Conservation (phyloP, 2,797 vertebrate species). For the Synaphobranchus kaupii region DNA sequence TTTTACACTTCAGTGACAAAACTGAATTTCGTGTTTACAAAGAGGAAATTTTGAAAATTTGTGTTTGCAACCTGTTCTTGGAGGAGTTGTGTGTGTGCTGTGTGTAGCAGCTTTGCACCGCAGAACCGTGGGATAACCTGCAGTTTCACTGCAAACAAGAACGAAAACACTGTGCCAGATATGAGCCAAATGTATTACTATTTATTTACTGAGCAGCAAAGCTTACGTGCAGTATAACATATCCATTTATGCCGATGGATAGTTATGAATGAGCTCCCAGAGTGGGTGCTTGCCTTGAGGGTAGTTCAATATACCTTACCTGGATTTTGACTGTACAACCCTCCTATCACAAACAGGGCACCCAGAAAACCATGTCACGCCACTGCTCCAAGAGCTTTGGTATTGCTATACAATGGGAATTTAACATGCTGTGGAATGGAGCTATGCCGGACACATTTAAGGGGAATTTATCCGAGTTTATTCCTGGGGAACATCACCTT, state of each 20-base stretch:
- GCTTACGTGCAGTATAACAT: neutral
- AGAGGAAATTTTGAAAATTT: neutral
- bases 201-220: neutral
- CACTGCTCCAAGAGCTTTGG: neutral
- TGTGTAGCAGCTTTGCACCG: neutral
- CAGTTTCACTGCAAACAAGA: neutral
- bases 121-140: neutral
- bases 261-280: neutral
- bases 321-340: slow-evolving; percentile 39
- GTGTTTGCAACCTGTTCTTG: neutral
- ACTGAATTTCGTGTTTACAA: slow-evolving; percentile 4
- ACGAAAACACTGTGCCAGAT: neutral
- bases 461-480: slow-evolving; percentile 52
- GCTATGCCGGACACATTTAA: slow-evolving; percentile 10
- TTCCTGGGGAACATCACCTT: slow-evolving; percentile 50
- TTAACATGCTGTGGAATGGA: too few relatives aligned
- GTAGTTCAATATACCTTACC: slow-evolving; percentile 31
- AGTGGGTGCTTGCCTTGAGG: slow-evolving; percentile 30
- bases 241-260: neutral
- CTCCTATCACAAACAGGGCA: slow-evolving; percentile 46
- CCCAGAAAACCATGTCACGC: slow-evolving; percentile 34
- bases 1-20: neutral
- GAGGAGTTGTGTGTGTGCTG: neutral
- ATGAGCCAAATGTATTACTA: neutral
- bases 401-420: slow-evolving; percentile 40